Evolutionary conservation across 2,797 vertebrate genomes (phyloP).

Genomic region (Hypotaenidia philippensis): DNA sequence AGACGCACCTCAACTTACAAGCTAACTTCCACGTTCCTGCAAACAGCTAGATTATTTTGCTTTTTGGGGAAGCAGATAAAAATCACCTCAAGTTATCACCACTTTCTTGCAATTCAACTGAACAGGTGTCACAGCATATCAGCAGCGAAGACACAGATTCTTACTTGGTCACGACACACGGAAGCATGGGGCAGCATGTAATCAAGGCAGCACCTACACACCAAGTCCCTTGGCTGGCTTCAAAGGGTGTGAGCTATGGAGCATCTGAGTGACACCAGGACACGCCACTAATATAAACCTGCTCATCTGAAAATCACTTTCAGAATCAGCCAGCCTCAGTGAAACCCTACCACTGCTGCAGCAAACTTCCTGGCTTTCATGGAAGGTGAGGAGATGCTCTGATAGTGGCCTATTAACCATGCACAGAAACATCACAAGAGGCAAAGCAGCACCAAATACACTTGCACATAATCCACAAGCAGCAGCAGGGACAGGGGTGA

Average conservation of each 20-base stretch:
- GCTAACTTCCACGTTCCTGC: not conserved
- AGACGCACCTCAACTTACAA: not conserved
- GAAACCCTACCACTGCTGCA: not conserved
- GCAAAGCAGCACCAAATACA: not conserved
- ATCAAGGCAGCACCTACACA: not conserved
- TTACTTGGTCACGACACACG: not conserved
- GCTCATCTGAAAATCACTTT: not conserved
- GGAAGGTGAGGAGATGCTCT: not conserved
- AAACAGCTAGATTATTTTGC: not conserved
- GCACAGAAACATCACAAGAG: not conserved
- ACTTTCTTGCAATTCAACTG: not conserved
- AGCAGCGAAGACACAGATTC: not conserved
- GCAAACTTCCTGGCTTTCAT: not conserved
- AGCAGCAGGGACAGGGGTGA: not conserved
- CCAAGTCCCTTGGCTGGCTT: not conserved
- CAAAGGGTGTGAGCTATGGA: not conserved
- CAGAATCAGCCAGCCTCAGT: not conserved
- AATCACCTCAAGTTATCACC: not conserved
- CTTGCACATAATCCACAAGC: not conserved
- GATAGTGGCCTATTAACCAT: fast-evolving
- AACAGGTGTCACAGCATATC: not conserved
- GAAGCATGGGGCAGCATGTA: not conserved
- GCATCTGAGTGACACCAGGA: not conserved
- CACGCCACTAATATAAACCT: not conserved
- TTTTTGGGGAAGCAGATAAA: not conserved